Conservation (phyloP, 2,797 vertebrate species). For the Gallinago stenura region DNA sequence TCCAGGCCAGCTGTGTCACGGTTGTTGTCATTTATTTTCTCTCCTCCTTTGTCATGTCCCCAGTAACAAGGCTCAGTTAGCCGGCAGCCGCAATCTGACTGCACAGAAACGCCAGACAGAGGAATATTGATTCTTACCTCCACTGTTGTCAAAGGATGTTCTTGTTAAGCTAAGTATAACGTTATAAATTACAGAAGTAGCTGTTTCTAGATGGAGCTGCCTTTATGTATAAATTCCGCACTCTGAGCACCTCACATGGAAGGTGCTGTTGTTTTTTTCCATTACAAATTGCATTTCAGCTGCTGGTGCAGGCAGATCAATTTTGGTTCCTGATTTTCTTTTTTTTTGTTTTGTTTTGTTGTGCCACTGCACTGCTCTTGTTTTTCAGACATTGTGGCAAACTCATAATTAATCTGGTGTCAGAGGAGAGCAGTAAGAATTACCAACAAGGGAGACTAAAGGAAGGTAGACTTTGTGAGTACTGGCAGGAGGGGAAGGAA, state of each 20-base stretch:
- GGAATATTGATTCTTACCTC: neutral
- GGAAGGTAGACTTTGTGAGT: neutral
- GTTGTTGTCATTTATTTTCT: neutral
- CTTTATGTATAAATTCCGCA: neutral
- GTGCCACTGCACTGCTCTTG: neutral
- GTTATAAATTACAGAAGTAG: neutral
- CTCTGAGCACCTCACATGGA: neutral
- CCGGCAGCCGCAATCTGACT: neutral
- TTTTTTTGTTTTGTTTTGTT: neutral
- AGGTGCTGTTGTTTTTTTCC: neutral
- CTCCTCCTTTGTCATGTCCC: neutral
- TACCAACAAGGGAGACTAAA: neutral
- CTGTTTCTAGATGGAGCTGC: neutral
- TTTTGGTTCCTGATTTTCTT: neutral
- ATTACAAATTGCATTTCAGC: neutral
- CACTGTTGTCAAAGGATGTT: neutral
- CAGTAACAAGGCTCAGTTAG: neutral
- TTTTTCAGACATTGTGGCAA: neutral
- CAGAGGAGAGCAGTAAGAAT: neutral
- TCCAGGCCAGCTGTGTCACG: neutral
- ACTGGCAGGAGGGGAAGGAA: neutral
- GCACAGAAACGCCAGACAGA: neutral
- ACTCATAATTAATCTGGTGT: constrained; percentile 4
- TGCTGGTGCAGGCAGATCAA: neutral
- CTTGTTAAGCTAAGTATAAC: neutral